phyloP scores from a whole-genome alignment of 2,888 invertebrate species.

The Argynnis bischoffii region DNA sequence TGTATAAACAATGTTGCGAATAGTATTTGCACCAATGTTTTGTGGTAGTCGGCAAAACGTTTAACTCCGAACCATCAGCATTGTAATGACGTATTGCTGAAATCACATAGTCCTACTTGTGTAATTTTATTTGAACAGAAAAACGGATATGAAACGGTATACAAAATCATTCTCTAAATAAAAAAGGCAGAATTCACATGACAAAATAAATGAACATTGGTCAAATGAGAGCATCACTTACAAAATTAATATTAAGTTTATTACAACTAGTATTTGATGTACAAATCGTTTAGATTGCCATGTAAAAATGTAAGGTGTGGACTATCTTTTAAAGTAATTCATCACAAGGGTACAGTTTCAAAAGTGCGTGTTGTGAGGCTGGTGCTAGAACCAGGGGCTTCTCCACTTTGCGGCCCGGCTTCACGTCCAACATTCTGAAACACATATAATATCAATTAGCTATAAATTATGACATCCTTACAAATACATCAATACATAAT shows the following conservation, averaged over 20 bases:
- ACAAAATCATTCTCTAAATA: conserved; percentile 60
- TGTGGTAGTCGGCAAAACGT: conserved; percentile 65
- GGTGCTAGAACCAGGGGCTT: conserved; percentile 84
- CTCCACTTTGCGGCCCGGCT: conserved; percentile 83
- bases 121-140: conserved; percentile 60
- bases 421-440: conserved; percentile 78
- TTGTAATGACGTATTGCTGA: conserved; percentile 54
- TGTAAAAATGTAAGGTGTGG: conserved; percentile 54
- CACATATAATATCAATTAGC: conserved; percentile 6
- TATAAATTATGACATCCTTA: background rate
- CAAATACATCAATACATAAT: background rate
- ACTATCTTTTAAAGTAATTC: conserved; percentile 60
- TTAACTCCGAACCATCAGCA: conserved; percentile 63
- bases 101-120: conserved; percentile 54
- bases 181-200: conserved; percentile 60
- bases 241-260: conserved; percentile 31
- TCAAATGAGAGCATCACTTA: conserved; percentile 27
- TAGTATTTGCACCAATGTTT: conserved; percentile 68
- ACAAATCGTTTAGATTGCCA: conserved; percentile 62
- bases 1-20: conserved; percentile 77
- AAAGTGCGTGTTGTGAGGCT: conserved; percentile 70
- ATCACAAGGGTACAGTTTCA: conserved; percentile 77
- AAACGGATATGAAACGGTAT: conserved; percentile 65
- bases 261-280: conserved; percentile 39
- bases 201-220: conserved; percentile 57